These are phyloP conservation scores for Pollenia angustigena DNA, from an alignment of 2,888 invertebrate genomes.

Conservation along the genomic window DNA sequence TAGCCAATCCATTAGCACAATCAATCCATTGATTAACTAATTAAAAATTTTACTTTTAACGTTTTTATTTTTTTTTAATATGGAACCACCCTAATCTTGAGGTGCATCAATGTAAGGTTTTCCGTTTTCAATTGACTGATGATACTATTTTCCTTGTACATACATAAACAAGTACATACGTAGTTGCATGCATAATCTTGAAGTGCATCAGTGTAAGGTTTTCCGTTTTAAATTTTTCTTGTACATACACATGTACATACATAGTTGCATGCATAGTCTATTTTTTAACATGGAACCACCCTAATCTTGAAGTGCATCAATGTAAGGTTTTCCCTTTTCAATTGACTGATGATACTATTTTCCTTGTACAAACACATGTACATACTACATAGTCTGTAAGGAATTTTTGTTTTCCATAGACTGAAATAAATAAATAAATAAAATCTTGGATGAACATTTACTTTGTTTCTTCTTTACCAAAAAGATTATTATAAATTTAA, in stretches of 20 bases:
- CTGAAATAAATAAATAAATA: no score
- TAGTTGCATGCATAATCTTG: neutral
- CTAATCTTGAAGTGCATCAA: neutral
- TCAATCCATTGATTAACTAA: no score
- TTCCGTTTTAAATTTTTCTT: neutral
- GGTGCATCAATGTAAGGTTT: neutral
- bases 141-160: no score
- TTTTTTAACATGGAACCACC: neutral
- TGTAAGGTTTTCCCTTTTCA: slow-evolving; percentile 1
- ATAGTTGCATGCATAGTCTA: no score
- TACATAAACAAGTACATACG: no score
- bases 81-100: neutral
- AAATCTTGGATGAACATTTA: slow-evolving; percentile 19
- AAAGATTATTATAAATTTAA: neutral
- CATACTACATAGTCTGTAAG: no score
- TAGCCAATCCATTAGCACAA: no score
- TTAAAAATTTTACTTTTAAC: neutral
- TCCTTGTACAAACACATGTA: no score
- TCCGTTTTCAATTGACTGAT: slow-evolving; percentile 45
- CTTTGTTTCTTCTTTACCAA: slow-evolving; percentile 7
- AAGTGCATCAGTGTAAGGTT: neutral
- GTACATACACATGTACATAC: no score
- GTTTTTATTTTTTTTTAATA: neutral
- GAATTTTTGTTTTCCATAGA: no score
- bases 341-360: slow-evolving; percentile 39